Evolutionary conservation across 2,113 vertebrate species (phyloP), one percentile per base, ranked within the genome.

Genomic region (Caretta caretta): DNA sequence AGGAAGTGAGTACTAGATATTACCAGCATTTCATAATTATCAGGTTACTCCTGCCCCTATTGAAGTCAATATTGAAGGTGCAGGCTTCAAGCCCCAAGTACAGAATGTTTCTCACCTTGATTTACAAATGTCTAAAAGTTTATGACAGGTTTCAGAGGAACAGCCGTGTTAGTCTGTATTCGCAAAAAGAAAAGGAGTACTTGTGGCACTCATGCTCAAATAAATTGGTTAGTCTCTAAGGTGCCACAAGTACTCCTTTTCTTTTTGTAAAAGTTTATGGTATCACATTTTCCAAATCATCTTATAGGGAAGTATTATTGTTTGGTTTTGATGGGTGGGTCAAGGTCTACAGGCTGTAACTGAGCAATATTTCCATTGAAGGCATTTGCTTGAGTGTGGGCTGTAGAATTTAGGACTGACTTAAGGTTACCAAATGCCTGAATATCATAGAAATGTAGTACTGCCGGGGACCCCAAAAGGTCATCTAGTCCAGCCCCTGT

Each of bases 1-100:
- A 99, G 85, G 99, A 99, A 93, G 99, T 99, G 86, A 98, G 98
- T 98, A 83, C 94, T 86, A 65, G 81, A 16, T 38, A 13, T 69
- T 50, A 42, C 5, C 2, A 38, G 27, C 56, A 42, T 92, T 91
- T 92, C 8, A 19, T 90, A 69, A 49, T 92, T 90, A 22, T 17
- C 17, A 22, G 42, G 31, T 48, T 27, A 4, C 38, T 69, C 29
- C 72, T 54, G 50, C 27, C 35, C 13, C 48, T 29, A 10, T 83
- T 24, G 62, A 51, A 87, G 56, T 54, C 62, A 92, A 12, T 62
- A 42, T 72, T 46, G 53, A n/a, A 72, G 65, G 65, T 72, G 12
- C 24, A 31, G 49, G 20, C 20, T 38, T 76, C 46, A 29, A 65
- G 80, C n/a, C 16, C 24, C 25, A 38, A 57, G 35, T n/a, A 56